phyloP scores from a whole-genome alignment of 2,113 vertebrate genomes.

The Laticauda laticaudata region DNA sequence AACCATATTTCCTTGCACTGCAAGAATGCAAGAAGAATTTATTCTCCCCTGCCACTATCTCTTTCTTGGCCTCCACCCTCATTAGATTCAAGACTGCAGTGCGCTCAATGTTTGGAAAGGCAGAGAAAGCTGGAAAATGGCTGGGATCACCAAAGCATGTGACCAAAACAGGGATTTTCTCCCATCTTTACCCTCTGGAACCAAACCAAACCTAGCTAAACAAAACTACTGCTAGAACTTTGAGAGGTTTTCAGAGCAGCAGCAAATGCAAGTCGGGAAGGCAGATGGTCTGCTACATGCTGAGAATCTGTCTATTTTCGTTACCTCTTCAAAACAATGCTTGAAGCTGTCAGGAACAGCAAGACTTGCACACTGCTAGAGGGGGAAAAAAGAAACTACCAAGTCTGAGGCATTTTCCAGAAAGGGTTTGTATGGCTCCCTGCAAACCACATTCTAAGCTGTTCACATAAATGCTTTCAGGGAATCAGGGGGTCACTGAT shows the following conservation, averaged over 20 bases:
- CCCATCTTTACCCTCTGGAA: conserved; percentile 8
- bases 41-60: background rate
- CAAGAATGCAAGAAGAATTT: conserved; percentile 24
- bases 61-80: conserved; percentile 4
- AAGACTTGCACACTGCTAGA: conserved; percentile 25
- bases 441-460: background rate
- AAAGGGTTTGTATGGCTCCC: background rate
- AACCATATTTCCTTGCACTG: conserved; percentile 31
- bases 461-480: background rate
- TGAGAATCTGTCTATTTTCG: conserved; percentile 67
- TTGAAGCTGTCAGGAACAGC: conserved; percentile 36
- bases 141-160: conserved; percentile 48
- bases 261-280: conserved; percentile 45
- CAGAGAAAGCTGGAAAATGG: conserved; percentile 49
- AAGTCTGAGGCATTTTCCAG: conserved; percentile 2
- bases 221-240: conserved; percentile 28
- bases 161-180: conserved; percentile 56
- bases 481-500: background rate
- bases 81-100: conserved; percentile 9
- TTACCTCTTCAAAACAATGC: conserved; percentile 64
- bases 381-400: conserved; percentile 23
- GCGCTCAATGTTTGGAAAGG: conserved; percentile 46
- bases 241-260: conserved; percentile 53
- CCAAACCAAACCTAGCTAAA: background rate
- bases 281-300: conserved; percentile 65